Evolutionary conservation across 2,888 invertebrate genomes (phyloP), one percentile per base, ranked within the genome.

Genomic region (Megamerina dolium): DNA sequence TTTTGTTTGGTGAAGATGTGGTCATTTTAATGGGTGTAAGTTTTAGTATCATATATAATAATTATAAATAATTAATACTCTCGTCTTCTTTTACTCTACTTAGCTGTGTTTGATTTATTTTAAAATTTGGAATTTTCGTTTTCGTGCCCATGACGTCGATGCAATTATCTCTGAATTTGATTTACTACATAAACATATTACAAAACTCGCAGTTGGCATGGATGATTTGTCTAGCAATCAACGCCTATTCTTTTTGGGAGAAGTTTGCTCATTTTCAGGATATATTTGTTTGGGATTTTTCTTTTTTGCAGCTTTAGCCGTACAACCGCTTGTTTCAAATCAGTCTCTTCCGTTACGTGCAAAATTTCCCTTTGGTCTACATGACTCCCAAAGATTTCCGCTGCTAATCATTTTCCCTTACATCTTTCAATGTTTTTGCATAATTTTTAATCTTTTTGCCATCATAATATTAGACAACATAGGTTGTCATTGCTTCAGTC

Each of bases 391-490:
- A 1, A 38, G 51, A 12, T 50, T 59, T 48, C 53, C 54, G 0
- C 5, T 27, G 2, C 20, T 30, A 3, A 55, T 56, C 29, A 18
- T 27, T 1, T 13, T 42, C 2, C 35, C 54, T 29, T 68, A 61
- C 27, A 5, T 51, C 1, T 61, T 58, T 53, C 58, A 58, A 19
- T 46, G 40, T n/a, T 2, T 51, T 13, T 52, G 55, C 2, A 50
- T 55, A 3, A 36, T 55, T 2, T 52, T 52, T 35, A 53, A 57
- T 23, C 40, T 67, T 3, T n/a, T 48, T 21, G n/a, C 48, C 3
- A 59, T 66, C 18, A 35, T 60, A 3, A 37, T 49, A 2, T 54
- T 61, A n/a, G 66, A 67, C 41, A 40, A 54, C 14, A 8, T 58
- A 5, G 57, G 58, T n/a, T 45, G 52, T 21, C 27, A 50, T 18